Evolutionary conservation across 2,113 vertebrate species (phyloP), one percentile per base, ranked within the genome.

Genomic region (Macrotis lagotis): DNA sequence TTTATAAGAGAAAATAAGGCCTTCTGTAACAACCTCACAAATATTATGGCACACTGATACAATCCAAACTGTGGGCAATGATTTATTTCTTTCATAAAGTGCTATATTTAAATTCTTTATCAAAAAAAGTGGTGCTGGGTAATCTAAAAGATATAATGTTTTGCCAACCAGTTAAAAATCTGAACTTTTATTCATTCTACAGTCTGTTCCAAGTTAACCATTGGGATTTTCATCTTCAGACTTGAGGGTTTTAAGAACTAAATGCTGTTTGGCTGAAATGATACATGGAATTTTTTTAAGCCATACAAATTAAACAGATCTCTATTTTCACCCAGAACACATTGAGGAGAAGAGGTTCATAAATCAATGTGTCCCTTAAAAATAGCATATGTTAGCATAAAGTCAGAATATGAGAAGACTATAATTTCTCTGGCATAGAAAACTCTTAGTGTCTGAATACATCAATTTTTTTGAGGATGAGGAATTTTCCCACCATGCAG

Each of bases 191-290:
- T 94, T 95, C 93, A 93, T 83, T 90, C 10, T 59, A 37, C 16
- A 92, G 59, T 92, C 24, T 93, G 0, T 0, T 94, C 93, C 93
- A 66, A 93, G 59, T 74, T 16, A 92, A 51, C 1, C 14, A 91
- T 7, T 94, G 47, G 26, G 94, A 93, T 48, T 91, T 95, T 95
- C 51, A 92, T 92, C 91, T 89, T 91, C 93, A 90, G 93, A 22
- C 37, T 93, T 94, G 51, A 93, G 37, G n/a, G 24, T 93, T 93
- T 96, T 74, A 49, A 94, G 95, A 91, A 51, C 14, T 92, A n/a
- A 74, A 89, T 47, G 50, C 50, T 93, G 11, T 92, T 83, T 96
- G 31, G 22, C 16, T 91, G 88, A 94, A 31, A 89, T 89, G 92
- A 74, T 90, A 92, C 11, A 9, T 93, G 7, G 50, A 95, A 90